A percentile compares a stretch with the other conserved stretches of the same genome.
Conservation (phyloP, 2,113 vertebrate species). For the Pristiophorus japonicus region DNA sequence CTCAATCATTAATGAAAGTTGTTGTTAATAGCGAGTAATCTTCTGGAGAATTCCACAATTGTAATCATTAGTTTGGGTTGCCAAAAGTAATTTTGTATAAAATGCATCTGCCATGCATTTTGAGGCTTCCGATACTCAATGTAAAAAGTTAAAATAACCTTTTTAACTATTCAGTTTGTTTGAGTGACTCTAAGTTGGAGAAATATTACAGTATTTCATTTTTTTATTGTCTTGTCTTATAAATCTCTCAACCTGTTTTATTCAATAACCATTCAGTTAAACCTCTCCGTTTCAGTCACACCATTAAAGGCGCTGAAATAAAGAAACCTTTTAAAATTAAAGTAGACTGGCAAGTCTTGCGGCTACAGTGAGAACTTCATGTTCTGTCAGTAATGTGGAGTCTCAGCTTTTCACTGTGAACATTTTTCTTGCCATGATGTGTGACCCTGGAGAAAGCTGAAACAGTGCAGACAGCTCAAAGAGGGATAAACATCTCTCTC, state of each 20-base stretch:
- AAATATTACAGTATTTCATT: background rate
- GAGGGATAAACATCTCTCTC: background rate
- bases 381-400: background rate
- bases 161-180: background rate
- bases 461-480: background rate
- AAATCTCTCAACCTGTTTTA: background rate
- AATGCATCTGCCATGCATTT: background rate
- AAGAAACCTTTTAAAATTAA: background rate
- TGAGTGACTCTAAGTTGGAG: background rate
- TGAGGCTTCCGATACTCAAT: background rate
- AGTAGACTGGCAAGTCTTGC: background rate
- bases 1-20: background rate
- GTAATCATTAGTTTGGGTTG: background rate
- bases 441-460: background rate
- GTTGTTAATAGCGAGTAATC: background rate
- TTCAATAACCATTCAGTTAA: background rate
- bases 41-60: background rate
- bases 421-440: background rate
- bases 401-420: background rate
- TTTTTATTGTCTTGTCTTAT: background rate
- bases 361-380: background rate
- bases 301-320: background rate
- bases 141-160: background rate
- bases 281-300: background rate
- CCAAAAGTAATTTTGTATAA: background rate